Base-by-base conservation (phyloP, 1,140 invertebrate genomes). In the Himalopsyche phryganea region DNA sequence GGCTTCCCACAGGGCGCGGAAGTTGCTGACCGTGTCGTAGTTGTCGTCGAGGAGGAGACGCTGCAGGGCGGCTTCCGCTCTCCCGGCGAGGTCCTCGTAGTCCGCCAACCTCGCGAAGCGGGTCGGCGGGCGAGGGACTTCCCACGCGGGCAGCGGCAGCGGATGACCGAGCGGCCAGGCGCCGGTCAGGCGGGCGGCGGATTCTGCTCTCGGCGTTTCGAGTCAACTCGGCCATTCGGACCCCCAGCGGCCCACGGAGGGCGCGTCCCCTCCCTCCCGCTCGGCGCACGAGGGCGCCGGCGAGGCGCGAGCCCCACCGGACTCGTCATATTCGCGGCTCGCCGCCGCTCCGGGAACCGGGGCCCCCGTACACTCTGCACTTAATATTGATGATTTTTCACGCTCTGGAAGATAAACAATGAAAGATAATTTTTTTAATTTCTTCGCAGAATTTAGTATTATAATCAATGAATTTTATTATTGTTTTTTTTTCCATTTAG, bases 151-250 rank as follows among this genome's bases (percentile, higher is more conserved):
- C 84, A 88, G 90, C 66, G 78, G 75, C 55, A 87, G 86, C 45
- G 86, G 76, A 36, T 88, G 87, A 50, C 90, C 74, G 52, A 87
- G 86, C 70, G 76, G 71, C 60, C 70, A 67, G 58, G 69, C 60
- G 33, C 71, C 68, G 70, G 70, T 63, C 67, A 71, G 69, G 67
- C 67, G 63, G 62, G 65, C 71, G 74, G 76, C 72, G 71, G 77
- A 73, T 71, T 76, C 80, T 72, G 80, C 74, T 69, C 70, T 72
- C 67, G 71, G 76, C 77, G 75, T 77, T 80, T 80, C 86, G 89
- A 92, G 90, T 92, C 90, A 92, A 91, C 90, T 92, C 78, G 90
- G 90, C 90, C 90, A 92, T 76, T 93, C 90, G 73, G 83, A 85
- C 73, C 89, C 90, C 89, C 89, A 92, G 61, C 89, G 85, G 69